Percentiles rank a stretch among this genome's conserved stretches.
Conservation (phyloP, 2,797 vertebrate species). For the Xenopus petersii region DNA sequence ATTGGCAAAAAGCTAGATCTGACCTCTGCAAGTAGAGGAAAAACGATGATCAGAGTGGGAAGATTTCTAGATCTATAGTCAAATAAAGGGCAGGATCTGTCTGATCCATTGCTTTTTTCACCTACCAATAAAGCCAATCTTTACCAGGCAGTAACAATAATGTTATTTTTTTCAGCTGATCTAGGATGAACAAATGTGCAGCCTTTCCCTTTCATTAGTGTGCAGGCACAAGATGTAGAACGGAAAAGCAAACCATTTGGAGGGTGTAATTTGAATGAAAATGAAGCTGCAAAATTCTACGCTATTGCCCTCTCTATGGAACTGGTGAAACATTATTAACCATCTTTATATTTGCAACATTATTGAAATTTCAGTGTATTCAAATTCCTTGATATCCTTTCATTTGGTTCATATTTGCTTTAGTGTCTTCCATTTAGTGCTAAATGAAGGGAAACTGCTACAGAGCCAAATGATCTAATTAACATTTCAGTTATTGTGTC, state of each 20-base stretch:
- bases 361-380: constrained; percentile 47
- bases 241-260: constrained; percentile 44
- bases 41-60: too few relatives aligned
- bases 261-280: constrained; percentile 48
- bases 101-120: neutral
- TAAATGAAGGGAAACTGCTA: constrained; percentile 48
- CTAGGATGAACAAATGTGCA: constrained; percentile 38
- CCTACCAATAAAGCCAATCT: neutral
- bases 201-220: constrained; percentile 43
- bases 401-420: constrained; percentile 43
- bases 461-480: constrained; percentile 47
- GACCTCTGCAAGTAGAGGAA: too few relatives aligned
- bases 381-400: constrained; percentile 44
- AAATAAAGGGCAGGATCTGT: too few relatives aligned
- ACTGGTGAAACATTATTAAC: constrained; percentile 37
- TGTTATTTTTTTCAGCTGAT: constrained; percentile 39
- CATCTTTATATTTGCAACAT: constrained; percentile 44
- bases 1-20: too few relatives aligned
- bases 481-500: constrained; percentile 43
- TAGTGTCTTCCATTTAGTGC: constrained; percentile 49
- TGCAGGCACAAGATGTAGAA: constrained; percentile 35
- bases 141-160: constrained; percentile 30
- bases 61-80: too few relatives aligned
- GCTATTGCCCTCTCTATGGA: constrained; percentile 33
- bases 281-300: constrained; percentile 36